Base-by-base conservation (phyloP, 2,888 invertebrate genomes). In the Cephus runcator region DNA sequence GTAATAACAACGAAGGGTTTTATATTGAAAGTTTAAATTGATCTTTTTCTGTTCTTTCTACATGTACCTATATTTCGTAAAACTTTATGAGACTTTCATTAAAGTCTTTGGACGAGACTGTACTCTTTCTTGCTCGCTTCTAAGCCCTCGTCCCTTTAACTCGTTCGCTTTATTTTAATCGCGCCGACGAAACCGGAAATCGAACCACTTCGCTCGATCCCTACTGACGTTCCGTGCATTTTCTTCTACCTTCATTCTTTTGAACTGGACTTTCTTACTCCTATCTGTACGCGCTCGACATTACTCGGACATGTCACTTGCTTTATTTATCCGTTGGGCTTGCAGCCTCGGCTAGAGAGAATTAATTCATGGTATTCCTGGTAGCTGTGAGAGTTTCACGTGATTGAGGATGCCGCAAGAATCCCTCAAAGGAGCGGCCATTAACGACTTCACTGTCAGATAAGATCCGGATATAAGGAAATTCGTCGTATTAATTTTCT, bases 351-450 rank as follows among this genome's bases (percentile, higher is more conserved):
- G 23, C 23, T 56, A 56, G 56, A 71, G 12, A 71, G 15, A 71
- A 71, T 71, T 71, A 71, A 71, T 71, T 31, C 71, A 71, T 9
- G 71, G 71, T 71, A 71, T 71, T 71, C 71, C 71, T 11, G 33
- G 71, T 31, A 71, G 71, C 33, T 31, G 12, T 31, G 12, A 71
- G 31, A 71, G 15, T 34, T 34, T 11, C 33, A 71, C 12, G 15
- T 33, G 71, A 71, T 71, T 9, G 71, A 71, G 71, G 34, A 34
- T 34, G 34, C 71, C 71, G 71, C 71, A 71, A 71, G 71, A 31
- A 12, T 12, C 31, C 33, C 33, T 71, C 71, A 71, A 71, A 71
- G 71, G 71, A 30, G 71, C 33, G 56, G 34, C 71, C 71, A 33
- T 33, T 71, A 33, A 71, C 31, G 34, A 71, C 71, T 69, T 30